Percentiles rank a stretch among this genome's conserved stretches.
Conservation (phyloP, 2,113 vertebrate species). For the Pedionomus torquatus region DNA sequence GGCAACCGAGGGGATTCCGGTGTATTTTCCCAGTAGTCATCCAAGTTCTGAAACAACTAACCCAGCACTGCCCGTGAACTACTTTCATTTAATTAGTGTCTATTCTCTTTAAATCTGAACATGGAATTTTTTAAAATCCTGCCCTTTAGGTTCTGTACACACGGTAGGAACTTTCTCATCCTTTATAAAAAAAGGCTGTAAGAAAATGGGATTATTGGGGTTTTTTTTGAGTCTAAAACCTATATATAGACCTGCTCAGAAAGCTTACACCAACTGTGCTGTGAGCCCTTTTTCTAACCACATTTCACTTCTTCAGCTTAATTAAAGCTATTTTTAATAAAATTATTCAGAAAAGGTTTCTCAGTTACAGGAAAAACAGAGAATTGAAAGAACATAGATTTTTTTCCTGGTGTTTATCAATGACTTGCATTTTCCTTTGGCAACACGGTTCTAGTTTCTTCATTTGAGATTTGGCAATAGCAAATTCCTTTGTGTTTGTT, state of each 20-base stretch:
- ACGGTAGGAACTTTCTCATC: neutral
- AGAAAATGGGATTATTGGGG: neutral
- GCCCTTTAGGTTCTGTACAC: neutral
- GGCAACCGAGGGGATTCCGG: neutral
- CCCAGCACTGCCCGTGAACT: neutral
- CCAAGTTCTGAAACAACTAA: neutral
- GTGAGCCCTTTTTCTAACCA: neutral
- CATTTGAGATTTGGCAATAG: too few species aligned
- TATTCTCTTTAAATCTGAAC: neutral
- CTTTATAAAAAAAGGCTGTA: neutral
- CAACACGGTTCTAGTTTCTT: too few species aligned
- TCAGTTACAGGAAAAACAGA: neutral
- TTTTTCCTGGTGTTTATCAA: neutral
- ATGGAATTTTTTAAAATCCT: neutral
- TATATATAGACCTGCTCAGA: neutral
- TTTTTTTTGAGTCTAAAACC: neutral
- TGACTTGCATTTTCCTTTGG: neutral
- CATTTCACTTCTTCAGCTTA: neutral
- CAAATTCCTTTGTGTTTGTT: too few species aligned
- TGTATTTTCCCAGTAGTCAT: neutral
- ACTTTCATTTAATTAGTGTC: neutral
- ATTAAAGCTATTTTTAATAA: neutral
- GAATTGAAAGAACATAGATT: neutral
- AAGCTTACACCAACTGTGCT: neutral
- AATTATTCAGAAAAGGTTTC: neutral